Conservation (phyloP, 2,113 vertebrate species). For the Thunnus thynnus region DNA sequence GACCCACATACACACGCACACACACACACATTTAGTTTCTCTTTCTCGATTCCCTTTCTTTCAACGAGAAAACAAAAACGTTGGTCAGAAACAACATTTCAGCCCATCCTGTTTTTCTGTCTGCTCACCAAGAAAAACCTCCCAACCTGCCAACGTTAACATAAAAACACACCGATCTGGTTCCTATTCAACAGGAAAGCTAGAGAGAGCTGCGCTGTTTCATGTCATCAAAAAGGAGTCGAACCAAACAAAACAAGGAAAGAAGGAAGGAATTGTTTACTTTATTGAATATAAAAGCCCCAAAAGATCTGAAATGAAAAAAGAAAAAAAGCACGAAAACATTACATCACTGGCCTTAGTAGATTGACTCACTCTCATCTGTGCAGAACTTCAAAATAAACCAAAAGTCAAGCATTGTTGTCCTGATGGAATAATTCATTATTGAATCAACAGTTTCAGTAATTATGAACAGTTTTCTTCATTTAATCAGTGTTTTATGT, state of each 20-base stretch:
- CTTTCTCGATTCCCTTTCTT: slow-evolving; percentile 1
- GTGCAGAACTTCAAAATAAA: background rate
- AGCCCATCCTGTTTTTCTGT: slow-evolving; percentile 63
- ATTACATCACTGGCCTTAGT: background rate
- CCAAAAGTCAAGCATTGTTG: background rate
- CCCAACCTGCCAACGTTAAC: slow-evolving; percentile 46
- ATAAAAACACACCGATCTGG: slow-evolving; percentile 27
- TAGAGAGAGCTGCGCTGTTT: slow-evolving; percentile 13
- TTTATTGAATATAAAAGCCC: background rate
- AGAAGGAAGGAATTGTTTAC: background rate
- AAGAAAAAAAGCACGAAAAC: background rate
- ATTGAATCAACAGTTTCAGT: background rate
- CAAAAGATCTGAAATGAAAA: background rate
- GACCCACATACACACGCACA: background rate
- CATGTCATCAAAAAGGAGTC: slow-evolving; percentile 6
- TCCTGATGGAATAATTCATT: background rate
- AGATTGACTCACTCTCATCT: background rate
- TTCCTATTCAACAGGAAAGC: slow-evolving; percentile 18
- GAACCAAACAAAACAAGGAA: slow-evolving; percentile 18
- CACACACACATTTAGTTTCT: background rate
- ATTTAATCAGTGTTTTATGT: too few relatives aligned
- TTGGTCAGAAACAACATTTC: slow-evolving; percentile 45
- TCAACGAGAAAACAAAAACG: slow-evolving; percentile 25
- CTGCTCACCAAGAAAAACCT: slow-evolving; percentile 51
- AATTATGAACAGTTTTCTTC: too few relatives aligned